Evolutionary conservation across 1,140 invertebrate genomes (phyloP), one percentile per base, ranked within the genome.

Genomic region (Drosophila pachea): DNA sequence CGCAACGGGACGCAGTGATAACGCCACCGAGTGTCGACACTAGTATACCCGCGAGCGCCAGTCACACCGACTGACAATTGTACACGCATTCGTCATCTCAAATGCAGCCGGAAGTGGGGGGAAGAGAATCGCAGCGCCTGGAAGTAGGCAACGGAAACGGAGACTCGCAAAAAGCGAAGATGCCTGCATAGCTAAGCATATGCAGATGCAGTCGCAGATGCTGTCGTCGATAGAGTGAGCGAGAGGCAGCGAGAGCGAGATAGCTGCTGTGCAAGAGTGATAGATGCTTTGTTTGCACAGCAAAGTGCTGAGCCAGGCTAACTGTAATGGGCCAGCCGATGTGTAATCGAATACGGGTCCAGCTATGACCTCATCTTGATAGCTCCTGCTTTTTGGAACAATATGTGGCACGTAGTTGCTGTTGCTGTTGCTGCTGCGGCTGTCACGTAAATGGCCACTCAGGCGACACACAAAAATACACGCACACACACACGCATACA

Each of bases 281-380:
- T 22, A 22, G 22, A 22, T 22, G 22, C 68, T 29, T 42, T 82
- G 78, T 82, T 83, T 83, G 76, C 69, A 11, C 29, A 79, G 73
- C 65, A 84, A 84, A 83, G 78, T 83, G 78, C 78, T 75, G 64
- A 60, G 75, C 73, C 66, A 63, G 12, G 32, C 52, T 72, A 3
- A 22, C 22, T 22, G 22, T 22, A 22, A 22, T 22, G 22, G 22
- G 22, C 22, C 22, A 43, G 40, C 40, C 12, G 60, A 78, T 62
- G 74, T 83, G 74, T 83, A 82, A 83, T 83, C 78, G 81, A 83
- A 84, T 79, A 73, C 73, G 78, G 61, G 35, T 36, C 50, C 33
- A 8, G 52, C 38, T 78, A 64, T 77, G 74, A 53, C 74, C 68
- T 54, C 78, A 82, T 82, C 78, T 83, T 67, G 72, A 71, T 73